These are phyloP conservation scores for Scaptomyza caliginosa DNA, from an alignment of 2,888 invertebrate genomes.

Conservation along the genomic window DNA sequence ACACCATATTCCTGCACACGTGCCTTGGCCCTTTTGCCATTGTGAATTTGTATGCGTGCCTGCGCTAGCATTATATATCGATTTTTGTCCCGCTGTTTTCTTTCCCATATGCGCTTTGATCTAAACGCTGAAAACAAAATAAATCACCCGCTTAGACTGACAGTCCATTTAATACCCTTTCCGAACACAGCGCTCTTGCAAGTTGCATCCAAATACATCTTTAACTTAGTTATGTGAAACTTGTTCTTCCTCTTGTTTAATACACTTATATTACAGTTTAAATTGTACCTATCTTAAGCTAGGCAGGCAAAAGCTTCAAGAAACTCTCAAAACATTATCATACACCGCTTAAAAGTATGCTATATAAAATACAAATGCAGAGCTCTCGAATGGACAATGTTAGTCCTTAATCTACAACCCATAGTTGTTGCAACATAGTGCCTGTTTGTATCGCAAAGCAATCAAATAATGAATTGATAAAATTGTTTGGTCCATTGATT, in stretches of 20 bases:
- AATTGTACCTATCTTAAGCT: background rate
- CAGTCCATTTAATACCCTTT: slow-evolving; percentile 14
- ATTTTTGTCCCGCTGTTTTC: slow-evolving; percentile 57
- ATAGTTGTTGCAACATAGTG: background rate
- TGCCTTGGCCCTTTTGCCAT: slow-evolving; percentile 1
- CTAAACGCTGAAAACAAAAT: slow-evolving; percentile 59
- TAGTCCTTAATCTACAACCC: background rate
- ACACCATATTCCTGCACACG: background rate
- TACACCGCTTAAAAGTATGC: slow-evolving; percentile 9
- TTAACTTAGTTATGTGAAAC: too few relatives aligned
- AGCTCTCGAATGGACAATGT: background rate
- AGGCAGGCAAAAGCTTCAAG: background rate
- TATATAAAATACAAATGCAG: background rate
- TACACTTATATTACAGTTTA: background rate
- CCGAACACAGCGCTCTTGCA: background rate
- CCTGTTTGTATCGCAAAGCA: background rate
- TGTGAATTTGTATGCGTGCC: slow-evolving; percentile 46
- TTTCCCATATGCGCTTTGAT: slow-evolving; percentile 57
- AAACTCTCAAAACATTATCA: background rate
- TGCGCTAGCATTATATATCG: slow-evolving; percentile 53
- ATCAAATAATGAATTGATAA: background rate
- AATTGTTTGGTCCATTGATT: background rate
- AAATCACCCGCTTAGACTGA: slow-evolving; percentile 35
- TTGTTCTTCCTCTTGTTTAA: too few relatives aligned
- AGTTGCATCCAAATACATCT: background rate